Base-by-base conservation (phyloP, 2,888 invertebrate genomes). In the Meganola albula region DNA sequence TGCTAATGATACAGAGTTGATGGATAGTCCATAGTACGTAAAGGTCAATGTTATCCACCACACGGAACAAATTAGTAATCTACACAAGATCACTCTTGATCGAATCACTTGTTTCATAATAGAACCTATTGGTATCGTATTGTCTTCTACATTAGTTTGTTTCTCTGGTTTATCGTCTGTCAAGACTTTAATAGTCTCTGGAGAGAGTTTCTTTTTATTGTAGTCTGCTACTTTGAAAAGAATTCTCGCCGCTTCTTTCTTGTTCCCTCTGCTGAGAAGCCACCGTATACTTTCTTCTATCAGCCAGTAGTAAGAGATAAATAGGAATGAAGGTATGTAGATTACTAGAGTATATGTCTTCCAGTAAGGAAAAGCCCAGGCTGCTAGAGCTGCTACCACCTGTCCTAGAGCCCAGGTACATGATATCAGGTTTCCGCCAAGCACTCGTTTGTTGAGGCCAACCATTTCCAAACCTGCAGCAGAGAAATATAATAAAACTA, bases 1-100 rank as follows among this genome's bases (percentile, higher is more conserved):
- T 10, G 89, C 90, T 27, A 95, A 73, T 0, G 91, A 87, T 2
- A 93, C 93, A 0, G 94, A 90, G 71, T 93, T 93, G 31, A 95
- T 85, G 0, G 93, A 93, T 21, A 95, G 73, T 0, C 95, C 95
- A 57, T 93, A 94, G 68, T 93, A 95, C 10, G 94, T 90, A 43
- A 94, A 90, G 0, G 92, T 91, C 53, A 92, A 90, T 0, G 93
- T 91, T 9, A 93, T 89, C 93, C 93, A 94, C 80, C 93, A 93
- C 49, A 93, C 88, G n/a, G 91, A 91, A 45, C 93, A 92, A 29
- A 90, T 90, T 1, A 87, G 48, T 24, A 62, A 79, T 18, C 91
- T 78, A 0, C 80, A 54, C 39, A 90, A 63, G 8, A 92, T 59
- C 10, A 80, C 80, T 24, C 68, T 77, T 0, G 90, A 89, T 33